A percentile compares a stretch with the other conserved stretches of the same genome.
Conservation (phyloP, 2,888 invertebrate species). For the Hypomecis atomaria region DNA sequence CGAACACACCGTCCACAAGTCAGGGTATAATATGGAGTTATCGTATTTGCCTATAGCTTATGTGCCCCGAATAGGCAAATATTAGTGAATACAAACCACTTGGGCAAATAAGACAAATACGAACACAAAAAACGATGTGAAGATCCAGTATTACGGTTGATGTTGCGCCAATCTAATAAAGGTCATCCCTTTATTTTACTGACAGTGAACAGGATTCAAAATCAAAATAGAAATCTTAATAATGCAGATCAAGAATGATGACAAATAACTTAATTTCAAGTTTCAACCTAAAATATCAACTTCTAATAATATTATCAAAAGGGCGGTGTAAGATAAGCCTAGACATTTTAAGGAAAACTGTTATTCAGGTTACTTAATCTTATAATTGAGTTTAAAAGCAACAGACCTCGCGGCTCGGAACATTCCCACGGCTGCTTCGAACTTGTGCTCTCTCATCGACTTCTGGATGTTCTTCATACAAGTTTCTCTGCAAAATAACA, state of each 20-base stretch:
- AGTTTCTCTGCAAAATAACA: constrained; percentile 87
- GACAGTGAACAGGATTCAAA: no score
- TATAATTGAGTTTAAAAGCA: constrained; percentile 20
- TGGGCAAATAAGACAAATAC: no score
- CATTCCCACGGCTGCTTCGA: constrained; percentile 91
- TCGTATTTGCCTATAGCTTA: no score
- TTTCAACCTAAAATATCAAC: constrained; percentile 12
- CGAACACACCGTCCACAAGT: no score
- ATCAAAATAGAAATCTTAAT: no score
- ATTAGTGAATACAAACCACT: no score
- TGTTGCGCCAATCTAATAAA: no score
- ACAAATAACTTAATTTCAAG: background rate
- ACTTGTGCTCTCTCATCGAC: constrained; percentile 88
- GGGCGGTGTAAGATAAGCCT: background rate
- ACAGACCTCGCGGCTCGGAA: constrained; percentile 90
- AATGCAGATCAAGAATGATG: background rate
- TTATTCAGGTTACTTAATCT: constrained; percentile 16
- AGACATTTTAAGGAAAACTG: constrained; percentile 13
- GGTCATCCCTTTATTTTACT: no score
- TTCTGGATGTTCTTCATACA: constrained; percentile 95
- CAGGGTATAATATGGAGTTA: no score
- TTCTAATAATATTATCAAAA: background rate
- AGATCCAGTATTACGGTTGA: no score
- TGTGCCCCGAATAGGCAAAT: no score
- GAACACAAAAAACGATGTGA: no score